Percentiles rank a stretch among this genome's conserved stretches.
These are phyloP conservation scores for Tenualosa thibaudeaui DNA, from an alignment of 2,797 vertebrate genomes.

Conservation along the genomic window DNA sequence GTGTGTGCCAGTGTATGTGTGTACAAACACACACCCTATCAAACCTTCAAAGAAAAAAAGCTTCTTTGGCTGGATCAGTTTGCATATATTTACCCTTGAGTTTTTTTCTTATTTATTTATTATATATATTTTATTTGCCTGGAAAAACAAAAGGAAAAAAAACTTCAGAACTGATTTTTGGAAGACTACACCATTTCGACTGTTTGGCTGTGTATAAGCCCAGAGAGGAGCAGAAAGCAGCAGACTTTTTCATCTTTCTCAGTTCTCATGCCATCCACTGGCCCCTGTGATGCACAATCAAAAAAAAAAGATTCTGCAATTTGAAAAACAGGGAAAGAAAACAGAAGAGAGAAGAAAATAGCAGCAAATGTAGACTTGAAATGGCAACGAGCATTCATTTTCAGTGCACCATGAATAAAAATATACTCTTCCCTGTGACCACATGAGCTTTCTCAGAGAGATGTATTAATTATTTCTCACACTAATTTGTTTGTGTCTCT, in stretches of 20 bases:
- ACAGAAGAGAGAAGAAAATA: background rate
- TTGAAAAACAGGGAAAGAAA: background rate
- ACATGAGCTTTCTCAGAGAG: background rate
- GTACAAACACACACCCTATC: background rate
- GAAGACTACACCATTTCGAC: background rate
- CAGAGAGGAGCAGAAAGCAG: background rate
- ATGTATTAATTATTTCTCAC: background rate
- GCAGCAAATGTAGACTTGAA: background rate
- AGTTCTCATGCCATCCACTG: background rate
- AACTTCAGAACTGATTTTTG: background rate
- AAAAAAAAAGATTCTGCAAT: background rate
- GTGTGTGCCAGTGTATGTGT: background rate
- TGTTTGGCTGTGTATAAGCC: background rate
- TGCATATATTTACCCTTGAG: background rate
- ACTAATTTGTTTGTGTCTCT: constrained; percentile 14
- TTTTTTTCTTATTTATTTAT: background rate
- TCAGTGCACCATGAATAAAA: background rate
- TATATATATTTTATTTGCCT: background rate
- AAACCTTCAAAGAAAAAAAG: background rate
- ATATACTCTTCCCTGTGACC: background rate
- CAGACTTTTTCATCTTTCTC: constrained; percentile 2
- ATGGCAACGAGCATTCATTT: background rate
- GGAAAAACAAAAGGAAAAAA: too few relatives aligned
- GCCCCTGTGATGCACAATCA: background rate
- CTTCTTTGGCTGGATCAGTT: background rate